Percentiles rank a stretch among this genome's conserved stretches.
phyloP scores from a whole-genome alignment of 2,113 vertebrate species.

The Chaetorhynchus papuensis region DNA sequence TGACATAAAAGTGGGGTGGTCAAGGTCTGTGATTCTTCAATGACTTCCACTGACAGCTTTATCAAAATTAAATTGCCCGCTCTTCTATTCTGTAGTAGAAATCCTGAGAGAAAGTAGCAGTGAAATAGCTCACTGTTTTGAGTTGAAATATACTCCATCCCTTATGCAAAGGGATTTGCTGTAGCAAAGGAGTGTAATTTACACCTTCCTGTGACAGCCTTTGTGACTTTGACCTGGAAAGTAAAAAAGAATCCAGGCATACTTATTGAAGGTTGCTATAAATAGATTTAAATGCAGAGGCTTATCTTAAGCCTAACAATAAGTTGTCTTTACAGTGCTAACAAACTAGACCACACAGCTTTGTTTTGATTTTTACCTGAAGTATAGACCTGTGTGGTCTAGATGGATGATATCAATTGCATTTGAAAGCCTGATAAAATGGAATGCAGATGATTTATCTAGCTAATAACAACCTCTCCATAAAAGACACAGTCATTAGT shows the following conservation, averaged over 20 bases:
- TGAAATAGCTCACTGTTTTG: constrained; percentile 10
- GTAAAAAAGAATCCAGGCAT: not conserved
- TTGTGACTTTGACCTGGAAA: constrained; percentile 21
- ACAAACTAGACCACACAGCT: constrained; percentile 57
- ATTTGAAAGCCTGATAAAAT: constrained; percentile 59
- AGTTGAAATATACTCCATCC: not conserved
- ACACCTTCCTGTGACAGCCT: not conserved
- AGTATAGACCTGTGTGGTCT: constrained; percentile 57
- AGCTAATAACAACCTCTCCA: constrained; percentile 1
- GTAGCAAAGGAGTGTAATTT: constrained; percentile 11
- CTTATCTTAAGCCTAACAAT: constrained; percentile 42
- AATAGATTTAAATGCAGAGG: constrained; percentile 35
- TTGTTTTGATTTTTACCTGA: constrained; percentile 56
- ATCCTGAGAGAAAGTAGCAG: not conserved
- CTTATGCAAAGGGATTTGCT: constrained; percentile 4
- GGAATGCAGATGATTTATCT: constrained; percentile 59
- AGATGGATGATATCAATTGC: constrained; percentile 48
- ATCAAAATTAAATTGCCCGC: constrained; percentile 34
- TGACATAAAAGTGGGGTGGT: not conserved
- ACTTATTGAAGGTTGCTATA: not conserved
- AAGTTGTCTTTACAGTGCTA: constrained; percentile 8
- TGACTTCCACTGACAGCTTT: constrained; percentile 12
- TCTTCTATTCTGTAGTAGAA: not conserved
- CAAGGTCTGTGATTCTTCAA: constrained; percentile 36
- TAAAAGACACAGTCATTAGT: constrained; percentile 42